Conservation (phyloP, 2,888 invertebrate species). For the Sarcophaga carnaria region DNA sequence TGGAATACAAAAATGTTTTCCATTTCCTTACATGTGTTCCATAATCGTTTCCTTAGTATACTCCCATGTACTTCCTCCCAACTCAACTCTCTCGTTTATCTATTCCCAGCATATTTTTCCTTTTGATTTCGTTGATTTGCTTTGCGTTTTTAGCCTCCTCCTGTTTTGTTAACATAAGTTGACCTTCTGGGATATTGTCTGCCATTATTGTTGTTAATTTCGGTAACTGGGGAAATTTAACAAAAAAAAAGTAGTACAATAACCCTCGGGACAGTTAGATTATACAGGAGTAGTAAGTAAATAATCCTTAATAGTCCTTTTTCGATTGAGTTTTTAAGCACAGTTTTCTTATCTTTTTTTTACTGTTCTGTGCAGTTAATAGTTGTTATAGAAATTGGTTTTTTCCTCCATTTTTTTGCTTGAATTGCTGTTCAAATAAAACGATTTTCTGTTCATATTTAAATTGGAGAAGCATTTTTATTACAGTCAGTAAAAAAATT, state of each 20-base stretch:
- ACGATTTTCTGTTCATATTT: background rate
- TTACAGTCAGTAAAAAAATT: background rate
- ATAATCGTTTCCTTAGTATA: background rate
- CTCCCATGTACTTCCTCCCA: background rate
- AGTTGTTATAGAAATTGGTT: background rate
- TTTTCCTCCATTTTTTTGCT: background rate
- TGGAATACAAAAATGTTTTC: background rate
- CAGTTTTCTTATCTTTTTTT: background rate
- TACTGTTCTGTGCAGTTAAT: background rate
- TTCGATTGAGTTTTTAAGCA: background rate
- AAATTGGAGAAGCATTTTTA: background rate
- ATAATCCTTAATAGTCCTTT: constrained; percentile 19
- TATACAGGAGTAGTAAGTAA: background rate
- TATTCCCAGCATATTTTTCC: background rate
- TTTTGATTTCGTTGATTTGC: background rate
- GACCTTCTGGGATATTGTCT: background rate
- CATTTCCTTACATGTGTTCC: background rate
- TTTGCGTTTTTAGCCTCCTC: background rate
- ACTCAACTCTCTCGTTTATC: background rate
- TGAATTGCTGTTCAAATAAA: background rate
- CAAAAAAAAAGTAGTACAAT: background rate
- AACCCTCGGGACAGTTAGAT: background rate
- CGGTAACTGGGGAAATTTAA: background rate
- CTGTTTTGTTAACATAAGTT: background rate
- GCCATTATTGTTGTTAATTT: background rate